A percentile compares a stretch with the other conserved stretches of the same genome.
Conservation (phyloP, 35 echinoderm and acorn worm species). For the Nesometra sesokonis region DNA sequence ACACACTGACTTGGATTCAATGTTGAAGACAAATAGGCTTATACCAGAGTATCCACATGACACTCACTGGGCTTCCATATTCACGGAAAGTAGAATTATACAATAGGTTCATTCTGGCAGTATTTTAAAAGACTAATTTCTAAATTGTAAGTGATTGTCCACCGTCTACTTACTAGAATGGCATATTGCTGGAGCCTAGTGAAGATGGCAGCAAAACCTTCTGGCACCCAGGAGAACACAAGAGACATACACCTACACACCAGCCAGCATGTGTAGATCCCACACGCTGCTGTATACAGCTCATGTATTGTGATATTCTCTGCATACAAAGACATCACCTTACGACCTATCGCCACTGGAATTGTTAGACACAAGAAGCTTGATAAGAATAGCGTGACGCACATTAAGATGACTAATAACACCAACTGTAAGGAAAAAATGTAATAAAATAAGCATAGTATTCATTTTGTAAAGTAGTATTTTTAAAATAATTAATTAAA, state of each 20-base stretch:
- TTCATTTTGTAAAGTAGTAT: too few species aligned
- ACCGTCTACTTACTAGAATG: constrained; percentile 48
- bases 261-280: constrained; percentile 91
- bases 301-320: constrained; percentile 65
- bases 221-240: constrained; percentile 67
- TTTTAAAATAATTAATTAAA: too few species aligned
- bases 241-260: constrained; percentile 43
- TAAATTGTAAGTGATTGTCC: background rate
- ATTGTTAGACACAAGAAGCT: constrained; percentile 85
- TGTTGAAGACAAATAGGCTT: too few species aligned
- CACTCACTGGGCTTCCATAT: too few species aligned
- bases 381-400: constrained; percentile 49
- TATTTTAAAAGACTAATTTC: too few species aligned
- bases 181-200: constrained; percentile 69
- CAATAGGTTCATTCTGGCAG: too few species aligned
- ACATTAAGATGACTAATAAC: constrained; percentile 62
- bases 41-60: too few species aligned
- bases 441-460: background rate
- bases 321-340: constrained; percentile 68
- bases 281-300: constrained; percentile 91
- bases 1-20: too few species aligned
- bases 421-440: constrained; percentile 46
- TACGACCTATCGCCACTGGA: constrained; percentile 69
- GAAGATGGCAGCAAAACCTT: constrained; percentile 46
- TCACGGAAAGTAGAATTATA: too few species aligned